These are phyloP conservation scores for Orientallactaga bullata DNA, from an alignment of 2,113 vertebrate species.

Conservation along the genomic window DNA sequence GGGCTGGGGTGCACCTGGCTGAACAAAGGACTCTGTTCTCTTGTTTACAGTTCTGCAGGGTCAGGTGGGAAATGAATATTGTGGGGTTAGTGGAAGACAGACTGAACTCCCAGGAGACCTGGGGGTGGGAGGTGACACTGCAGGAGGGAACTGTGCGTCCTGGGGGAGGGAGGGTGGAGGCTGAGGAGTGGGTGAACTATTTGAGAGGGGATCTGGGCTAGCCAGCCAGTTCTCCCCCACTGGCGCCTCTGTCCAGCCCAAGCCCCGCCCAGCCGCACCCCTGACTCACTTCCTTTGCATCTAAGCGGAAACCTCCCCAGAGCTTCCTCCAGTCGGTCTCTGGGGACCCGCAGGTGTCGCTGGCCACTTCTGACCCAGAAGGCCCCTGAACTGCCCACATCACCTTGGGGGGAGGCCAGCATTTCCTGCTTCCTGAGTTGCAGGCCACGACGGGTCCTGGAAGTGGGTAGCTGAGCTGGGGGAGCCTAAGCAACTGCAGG, in stretches of 20 bases:
- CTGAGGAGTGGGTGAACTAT: neutral
- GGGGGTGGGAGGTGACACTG: neutral
- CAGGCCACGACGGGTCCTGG: neutral
- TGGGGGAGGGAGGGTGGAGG: neutral
- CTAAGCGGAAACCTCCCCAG: slow-evolving; percentile 69
- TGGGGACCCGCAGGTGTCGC: slow-evolving; percentile 54
- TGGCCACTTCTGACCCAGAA: neutral
- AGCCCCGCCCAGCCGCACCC: slow-evolving; percentile 72
- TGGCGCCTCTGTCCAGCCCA: neutral
- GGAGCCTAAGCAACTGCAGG: slow-evolving; percentile 38
- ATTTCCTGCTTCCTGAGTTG: slow-evolving; percentile 4
- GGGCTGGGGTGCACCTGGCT: neutral
- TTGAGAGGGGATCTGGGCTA: neutral
- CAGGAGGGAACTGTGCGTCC: neutral
- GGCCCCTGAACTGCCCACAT: neutral
- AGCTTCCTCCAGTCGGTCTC: slow-evolving; percentile 24
- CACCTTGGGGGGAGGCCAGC: neutral
- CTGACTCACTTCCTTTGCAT: slow-evolving; percentile 80
- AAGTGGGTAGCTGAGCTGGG: neutral
- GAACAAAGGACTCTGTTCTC: no score
- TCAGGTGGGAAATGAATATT: neutral
- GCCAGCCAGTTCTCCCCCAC: neutral
- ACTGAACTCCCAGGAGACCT: neutral
- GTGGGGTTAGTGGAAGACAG: neutral
- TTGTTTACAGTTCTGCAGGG: neutral